These are phyloP conservation scores for Zaprionus ornatus DNA, from an alignment of 1,140 invertebrate species.

Conservation along the genomic window DNA sequence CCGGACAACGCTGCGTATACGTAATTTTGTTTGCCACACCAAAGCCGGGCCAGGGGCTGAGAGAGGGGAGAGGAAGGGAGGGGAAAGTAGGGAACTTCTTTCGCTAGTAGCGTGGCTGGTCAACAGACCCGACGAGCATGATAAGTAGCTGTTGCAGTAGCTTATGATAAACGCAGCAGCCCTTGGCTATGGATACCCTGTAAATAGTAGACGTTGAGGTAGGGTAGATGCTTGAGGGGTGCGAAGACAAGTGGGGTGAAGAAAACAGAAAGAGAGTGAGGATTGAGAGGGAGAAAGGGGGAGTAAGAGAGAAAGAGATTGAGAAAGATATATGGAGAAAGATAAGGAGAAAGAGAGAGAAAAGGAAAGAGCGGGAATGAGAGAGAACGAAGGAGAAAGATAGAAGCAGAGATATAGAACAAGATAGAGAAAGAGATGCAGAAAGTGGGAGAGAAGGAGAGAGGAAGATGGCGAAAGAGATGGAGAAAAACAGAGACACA, in stretches of 20 bases:
- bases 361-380: no score
- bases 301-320: not conserved
- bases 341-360: no score
- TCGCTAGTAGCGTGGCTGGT: not conserved
- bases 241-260: not conserved
- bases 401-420: not conserved
- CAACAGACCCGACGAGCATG: conserved; percentile 33
- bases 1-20: conserved; percentile 20
- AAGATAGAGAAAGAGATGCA: not conserved
- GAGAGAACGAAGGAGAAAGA: not conserved
- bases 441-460: not conserved
- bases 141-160: conserved; percentile 33
- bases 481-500: not conserved
- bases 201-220: not conserved
- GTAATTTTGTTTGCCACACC: conserved; percentile 16
- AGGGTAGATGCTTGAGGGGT: not conserved
- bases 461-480: not conserved
- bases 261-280: not conserved
- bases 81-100: not conserved
- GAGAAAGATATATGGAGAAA: not conserved
- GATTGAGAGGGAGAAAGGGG: no score
- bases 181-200: conserved; percentile 19
- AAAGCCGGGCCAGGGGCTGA: not conserved
- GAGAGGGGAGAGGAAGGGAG: not conserved
- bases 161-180: conserved; percentile 34